Conservation (phyloP, 2,797 vertebrate genomes). For the Eutrigla gurnardus region DNA sequence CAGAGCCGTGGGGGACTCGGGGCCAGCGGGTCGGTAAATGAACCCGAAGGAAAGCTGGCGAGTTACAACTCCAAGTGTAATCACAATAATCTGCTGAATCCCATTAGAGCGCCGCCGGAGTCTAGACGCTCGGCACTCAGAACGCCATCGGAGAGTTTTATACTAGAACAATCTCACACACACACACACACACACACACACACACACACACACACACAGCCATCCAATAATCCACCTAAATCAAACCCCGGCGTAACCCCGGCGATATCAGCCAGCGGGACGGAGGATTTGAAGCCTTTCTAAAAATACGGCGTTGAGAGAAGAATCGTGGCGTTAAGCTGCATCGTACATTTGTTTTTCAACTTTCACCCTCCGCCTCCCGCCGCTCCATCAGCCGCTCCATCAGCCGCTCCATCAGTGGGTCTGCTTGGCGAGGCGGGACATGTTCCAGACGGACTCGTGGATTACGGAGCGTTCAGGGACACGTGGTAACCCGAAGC, state of each 20-base stretch:
- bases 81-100: constrained; percentile 86
- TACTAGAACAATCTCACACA: constrained; percentile 19
- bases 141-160: constrained; percentile 58
- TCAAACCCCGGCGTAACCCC: constrained; percentile 58
- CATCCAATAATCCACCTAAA: constrained; percentile 64
- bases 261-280: constrained; percentile 51
- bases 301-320: constrained; percentile 62
- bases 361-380: constrained; percentile 35
- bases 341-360: constrained; percentile 54
- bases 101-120: constrained; percentile 87
- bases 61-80: constrained; percentile 82
- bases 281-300: constrained; percentile 65
- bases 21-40: constrained; percentile 45
- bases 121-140: constrained; percentile 80
- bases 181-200: constrained; percentile 36
- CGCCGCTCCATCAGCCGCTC: too few relatives aligned
- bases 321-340: constrained; percentile 61
- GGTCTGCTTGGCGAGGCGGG: constrained; percentile 55
- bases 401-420: too few relatives aligned
- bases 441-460: constrained; percentile 69
- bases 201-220: constrained; percentile 20
- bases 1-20: constrained; percentile 37
- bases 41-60: constrained; percentile 52
- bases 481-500: constrained; percentile 61
- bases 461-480: constrained; percentile 70